Evolutionary conservation across 2,888 invertebrate genomes (phyloP), one percentile per base, ranked within the genome.

Genomic region (Scaptomyza caliginosa): DNA sequence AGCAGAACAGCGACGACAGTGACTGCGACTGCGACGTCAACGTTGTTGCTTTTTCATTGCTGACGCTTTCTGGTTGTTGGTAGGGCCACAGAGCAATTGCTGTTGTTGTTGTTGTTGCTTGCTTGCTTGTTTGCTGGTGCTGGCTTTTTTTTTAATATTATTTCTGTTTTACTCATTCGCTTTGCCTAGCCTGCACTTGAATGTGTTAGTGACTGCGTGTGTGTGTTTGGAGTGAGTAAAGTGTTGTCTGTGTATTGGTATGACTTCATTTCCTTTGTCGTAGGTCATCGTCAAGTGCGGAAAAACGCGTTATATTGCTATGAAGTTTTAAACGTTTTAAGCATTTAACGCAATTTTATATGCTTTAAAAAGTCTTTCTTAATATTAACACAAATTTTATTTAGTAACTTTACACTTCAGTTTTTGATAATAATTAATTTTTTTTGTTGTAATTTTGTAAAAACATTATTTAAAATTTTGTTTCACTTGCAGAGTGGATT

Each of bases 191-290:
- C 63, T 67, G 77, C 77, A 56, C 65, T 80, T 84, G 57, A 62
- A 51, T 57, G 43, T 51, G 56, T 58, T 54, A 21, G 38, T 34
- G 16, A 38, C 39, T 48, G 32, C 32, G 26, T 55, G 32, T 32
- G 34, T 45, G 51, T 24, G 26, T 40, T 42, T 34, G 56, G 49
- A 54, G 43, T 50, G 23, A 40, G 52, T 45, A 38, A 34, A 34
- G 30, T 28, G 46, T 10, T 48, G 38, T 57, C 43, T 63, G 48
- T 72, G 74, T 78, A 57, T 76, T 89, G 86, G 85, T 84, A 87
- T 89, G 90, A 89, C 88, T 90, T 90, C 88, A 89, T 89, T 89
- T 89, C 89, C 89, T 89, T 89, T 89, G 89, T 89, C 90, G 89
- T 89, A 89, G 89, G 89, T 89, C 89, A 90, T 89, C 89, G 77